phyloP scores from a whole-genome alignment of 2,113 vertebrate species.

The Grantiella picta region DNA sequence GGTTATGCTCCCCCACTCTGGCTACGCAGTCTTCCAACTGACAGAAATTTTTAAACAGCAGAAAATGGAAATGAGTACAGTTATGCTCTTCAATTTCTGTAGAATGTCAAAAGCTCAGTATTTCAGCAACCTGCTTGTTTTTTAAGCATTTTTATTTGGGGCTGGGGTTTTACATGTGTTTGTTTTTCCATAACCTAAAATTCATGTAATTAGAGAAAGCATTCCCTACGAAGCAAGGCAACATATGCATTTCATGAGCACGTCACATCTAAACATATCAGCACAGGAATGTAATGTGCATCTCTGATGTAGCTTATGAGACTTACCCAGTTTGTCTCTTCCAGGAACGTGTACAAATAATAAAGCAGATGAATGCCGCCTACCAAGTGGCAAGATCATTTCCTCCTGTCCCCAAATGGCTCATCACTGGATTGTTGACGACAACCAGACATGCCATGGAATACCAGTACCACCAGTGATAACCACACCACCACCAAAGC shows the following conservation, averaged over 20 bases:
- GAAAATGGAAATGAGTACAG: not conserved
- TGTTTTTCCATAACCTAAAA: not conserved
- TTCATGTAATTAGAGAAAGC: not conserved
- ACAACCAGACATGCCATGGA: conserved; percentile 39
- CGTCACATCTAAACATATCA: not conserved
- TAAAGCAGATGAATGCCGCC: conserved; percentile 80
- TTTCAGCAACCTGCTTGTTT: not conserved
- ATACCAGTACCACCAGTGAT: not conserved
- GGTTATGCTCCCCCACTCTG: not conserved
- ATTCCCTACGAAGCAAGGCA: not conserved
- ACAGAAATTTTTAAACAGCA: not conserved
- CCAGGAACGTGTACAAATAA: conserved; percentile 87
- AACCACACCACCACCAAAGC: not conserved
- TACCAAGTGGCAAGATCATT: conserved; percentile 66
- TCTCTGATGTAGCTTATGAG: not conserved
- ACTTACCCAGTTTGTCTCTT: not conserved
- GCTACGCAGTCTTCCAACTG: not conserved
- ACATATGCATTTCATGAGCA: not conserved
- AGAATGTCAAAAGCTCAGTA: not conserved
- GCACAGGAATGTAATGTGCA: not conserved
- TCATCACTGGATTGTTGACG: conserved; percentile 71
- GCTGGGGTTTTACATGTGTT: not conserved
- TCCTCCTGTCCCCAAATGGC: conserved; percentile 76
- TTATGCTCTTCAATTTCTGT: not conserved
- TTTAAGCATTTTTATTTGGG: not conserved